Conservation (phyloP, 2,113 vertebrate genomes). For the Lucifuga dentata region DNA sequence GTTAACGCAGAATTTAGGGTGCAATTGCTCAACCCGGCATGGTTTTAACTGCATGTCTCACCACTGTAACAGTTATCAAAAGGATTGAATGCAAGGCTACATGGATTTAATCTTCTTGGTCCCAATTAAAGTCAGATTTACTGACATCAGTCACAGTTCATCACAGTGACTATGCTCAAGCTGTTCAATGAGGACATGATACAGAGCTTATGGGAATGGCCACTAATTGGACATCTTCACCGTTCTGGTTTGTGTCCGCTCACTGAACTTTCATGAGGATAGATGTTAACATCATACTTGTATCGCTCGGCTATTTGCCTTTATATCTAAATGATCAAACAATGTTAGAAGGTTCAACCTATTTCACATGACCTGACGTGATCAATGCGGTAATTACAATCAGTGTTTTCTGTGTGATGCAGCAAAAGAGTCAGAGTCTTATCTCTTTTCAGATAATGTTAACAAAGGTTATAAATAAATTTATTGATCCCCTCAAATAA, state of each 20-base stretch:
- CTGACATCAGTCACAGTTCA: constrained; percentile 76
- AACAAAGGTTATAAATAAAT: constrained; percentile 56
- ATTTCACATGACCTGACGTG: too few species aligned
- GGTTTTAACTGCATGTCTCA: constrained; percentile 35
- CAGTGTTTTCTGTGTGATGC: too few species aligned
- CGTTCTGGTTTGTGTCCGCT: constrained; percentile 40
- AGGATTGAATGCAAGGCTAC: constrained; percentile 44
- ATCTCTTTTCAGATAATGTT: constrained; percentile 40
- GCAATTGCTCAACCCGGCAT: constrained; percentile 34
- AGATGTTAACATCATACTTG: background rate
- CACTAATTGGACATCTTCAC: constrained; percentile 62
- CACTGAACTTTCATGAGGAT: constrained; percentile 25
- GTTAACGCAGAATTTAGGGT: constrained; percentile 39
- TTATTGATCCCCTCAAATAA: constrained; percentile 68
- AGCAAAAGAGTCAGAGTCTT: too few species aligned
- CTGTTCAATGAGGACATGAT: constrained; percentile 71
- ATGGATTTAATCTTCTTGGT: constrained; percentile 66
- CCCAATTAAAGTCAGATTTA: constrained; percentile 78
- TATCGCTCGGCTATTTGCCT: too few species aligned
- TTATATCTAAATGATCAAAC: too few species aligned
- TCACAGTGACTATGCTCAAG: constrained; percentile 73
- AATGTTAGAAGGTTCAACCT: too few species aligned
- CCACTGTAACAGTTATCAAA: constrained; percentile 8
- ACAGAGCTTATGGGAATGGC: constrained; percentile 58
- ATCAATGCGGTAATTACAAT: too few species aligned